Base-by-base conservation (phyloP, 2,888 invertebrate species). In the Argyresthia goedartella region DNA sequence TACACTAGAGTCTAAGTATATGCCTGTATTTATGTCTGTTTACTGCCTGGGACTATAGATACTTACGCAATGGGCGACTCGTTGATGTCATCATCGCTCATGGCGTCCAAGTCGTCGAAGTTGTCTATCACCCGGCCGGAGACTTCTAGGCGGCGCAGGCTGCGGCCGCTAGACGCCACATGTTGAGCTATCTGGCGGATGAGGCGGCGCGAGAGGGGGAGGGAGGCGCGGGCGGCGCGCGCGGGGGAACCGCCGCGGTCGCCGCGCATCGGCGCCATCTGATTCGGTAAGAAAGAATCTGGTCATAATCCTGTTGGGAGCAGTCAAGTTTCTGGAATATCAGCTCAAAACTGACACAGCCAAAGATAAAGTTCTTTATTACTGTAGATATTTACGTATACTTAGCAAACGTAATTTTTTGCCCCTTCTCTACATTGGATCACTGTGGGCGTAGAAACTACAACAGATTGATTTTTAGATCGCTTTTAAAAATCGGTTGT, bases 241-340 rank as follows among this genome's bases (percentile, higher is more conserved):
- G 85, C 85, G 36, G 86, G 86, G 53, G 85, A 85, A 4, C 84
- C 85, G 52, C 85, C 77, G 55, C 85, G 81, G 65, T 85, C 85
- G 59, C 84, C 81, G 65, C 85, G 85, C 86, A 86, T 86, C 61
- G 86, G 85, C 73, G 85, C 86, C 86, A 86, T 85, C 86, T 85
- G 63, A 11, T 47, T n/a, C 44, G 34, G 13, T 13, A 44, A 34
- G 11, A 16, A 9, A 36, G 36, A n/a, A n/a, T n/a, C n/a, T n/a
- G n/a, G n/a, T n/a, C n/a, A n/a, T n/a, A n/a, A n/a, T n/a, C n/a
- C n/a, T n/a, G n/a, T n/a, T n/a, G n/a, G n/a, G n/a, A n/a, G n/a
- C n/a, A n/a, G n/a, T n/a, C n/a, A n/a, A n/a, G n/a, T n/a, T n/a
- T n/a, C n/a, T n/a, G n/a, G n/a, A n/a, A n/a, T n/a, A n/a, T n/a